These are phyloP conservation scores for Casuarius casuarius DNA, from an alignment of 2,113 vertebrate species.

Conservation along the genomic window DNA sequence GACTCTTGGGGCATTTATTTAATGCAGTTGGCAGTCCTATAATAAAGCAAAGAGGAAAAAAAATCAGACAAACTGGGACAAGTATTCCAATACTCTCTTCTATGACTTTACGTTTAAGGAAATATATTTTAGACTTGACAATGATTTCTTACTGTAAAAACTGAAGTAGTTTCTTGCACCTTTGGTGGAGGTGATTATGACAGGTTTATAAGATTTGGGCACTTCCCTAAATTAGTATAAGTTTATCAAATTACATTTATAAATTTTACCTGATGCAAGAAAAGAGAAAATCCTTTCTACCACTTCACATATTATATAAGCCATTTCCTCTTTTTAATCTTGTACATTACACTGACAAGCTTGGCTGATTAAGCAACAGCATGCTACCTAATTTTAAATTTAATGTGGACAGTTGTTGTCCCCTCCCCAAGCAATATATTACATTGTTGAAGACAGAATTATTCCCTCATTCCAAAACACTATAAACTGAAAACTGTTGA, in stretches of 20 bases:
- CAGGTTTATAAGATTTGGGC: not conserved
- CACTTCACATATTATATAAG: not conserved
- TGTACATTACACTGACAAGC: not conserved
- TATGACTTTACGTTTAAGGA: not conserved
- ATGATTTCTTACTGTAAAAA: not conserved
- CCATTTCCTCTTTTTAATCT: not conserved
- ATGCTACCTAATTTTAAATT: not conserved
- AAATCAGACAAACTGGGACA: not conserved
- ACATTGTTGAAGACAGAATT: not conserved
- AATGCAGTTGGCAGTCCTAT: not conserved
- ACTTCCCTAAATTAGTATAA: not conserved
- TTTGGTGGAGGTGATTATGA: not conserved
- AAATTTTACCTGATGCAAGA: not conserved
- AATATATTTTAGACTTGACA: not conserved
- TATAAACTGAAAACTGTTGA: constrained; percentile 71
- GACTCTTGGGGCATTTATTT: not conserved
- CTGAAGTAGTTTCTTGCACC: not conserved
- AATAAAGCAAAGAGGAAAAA: not conserved
- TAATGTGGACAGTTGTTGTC: not conserved
- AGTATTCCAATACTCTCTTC: not conserved
- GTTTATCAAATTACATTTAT: not conserved
- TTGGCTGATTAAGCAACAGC: not conserved
- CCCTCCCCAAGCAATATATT: not conserved
- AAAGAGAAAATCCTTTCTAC: not conserved
- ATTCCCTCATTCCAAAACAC: constrained; percentile 3